Conservation (phyloP, 2,113 vertebrate species). For the Isurus oxyrinchus region DNA sequence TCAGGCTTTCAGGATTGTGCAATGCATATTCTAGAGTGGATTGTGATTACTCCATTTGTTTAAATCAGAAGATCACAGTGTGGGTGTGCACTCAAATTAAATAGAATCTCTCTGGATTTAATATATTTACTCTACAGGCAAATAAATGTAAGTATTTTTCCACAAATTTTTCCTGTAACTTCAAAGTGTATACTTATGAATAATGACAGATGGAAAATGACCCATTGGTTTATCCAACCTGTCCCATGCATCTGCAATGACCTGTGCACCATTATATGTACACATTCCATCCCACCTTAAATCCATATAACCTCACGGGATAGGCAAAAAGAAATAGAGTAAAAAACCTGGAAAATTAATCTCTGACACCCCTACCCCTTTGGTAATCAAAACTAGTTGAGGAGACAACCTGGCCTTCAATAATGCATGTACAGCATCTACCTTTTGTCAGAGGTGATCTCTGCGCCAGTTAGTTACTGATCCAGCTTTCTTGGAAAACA, state of each 20-base stretch:
- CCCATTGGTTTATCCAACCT: background rate
- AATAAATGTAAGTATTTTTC: background rate
- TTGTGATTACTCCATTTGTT: constrained; percentile 24
- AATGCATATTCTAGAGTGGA: background rate
- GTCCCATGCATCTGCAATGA: background rate
- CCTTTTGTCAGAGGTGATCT: background rate
- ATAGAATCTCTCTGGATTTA: background rate
- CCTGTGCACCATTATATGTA: no score
- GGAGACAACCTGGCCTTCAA: background rate
- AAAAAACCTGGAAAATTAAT: background rate
- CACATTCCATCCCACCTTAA: background rate
- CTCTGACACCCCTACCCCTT: background rate
- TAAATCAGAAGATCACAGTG: constrained; percentile 11
- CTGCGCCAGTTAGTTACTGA: background rate
- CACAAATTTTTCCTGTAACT: background rate
- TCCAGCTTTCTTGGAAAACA: background rate
- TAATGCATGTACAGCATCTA: background rate
- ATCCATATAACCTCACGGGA: background rate
- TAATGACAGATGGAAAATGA: background rate
- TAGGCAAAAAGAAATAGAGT: background rate
- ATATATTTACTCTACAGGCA: background rate
- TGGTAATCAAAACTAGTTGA: background rate
- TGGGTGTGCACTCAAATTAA: background rate
- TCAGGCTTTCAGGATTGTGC: background rate
- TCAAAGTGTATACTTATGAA: background rate